Evolutionary conservation across 2,797 vertebrate species (phyloP).

Genomic region (Calcarius lapponicus): DNA sequence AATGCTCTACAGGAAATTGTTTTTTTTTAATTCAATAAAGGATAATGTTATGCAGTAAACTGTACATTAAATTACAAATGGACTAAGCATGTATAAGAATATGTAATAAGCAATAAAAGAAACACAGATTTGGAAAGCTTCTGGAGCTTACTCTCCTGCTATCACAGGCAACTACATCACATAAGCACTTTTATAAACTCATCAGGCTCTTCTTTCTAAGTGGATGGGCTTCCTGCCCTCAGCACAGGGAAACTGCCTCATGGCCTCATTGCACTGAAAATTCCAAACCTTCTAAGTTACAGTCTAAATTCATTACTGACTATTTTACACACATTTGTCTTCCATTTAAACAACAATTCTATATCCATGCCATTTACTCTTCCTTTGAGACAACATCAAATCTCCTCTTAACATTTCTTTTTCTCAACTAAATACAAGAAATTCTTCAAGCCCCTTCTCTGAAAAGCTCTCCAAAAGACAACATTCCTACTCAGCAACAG

Average conservation of each 20-base stretch:
- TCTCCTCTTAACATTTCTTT: background rate
- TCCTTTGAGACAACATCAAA: background rate
- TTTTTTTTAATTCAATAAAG: background rate
- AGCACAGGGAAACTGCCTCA: background rate
- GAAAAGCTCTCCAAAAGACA: background rate
- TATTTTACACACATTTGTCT: background rate
- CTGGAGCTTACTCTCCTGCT: background rate
- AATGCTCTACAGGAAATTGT: background rate
- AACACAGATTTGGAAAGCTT: background rate
- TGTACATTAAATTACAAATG: background rate
- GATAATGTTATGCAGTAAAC: background rate
- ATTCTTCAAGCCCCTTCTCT: background rate
- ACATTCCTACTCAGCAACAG: background rate
- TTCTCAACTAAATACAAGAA: background rate
- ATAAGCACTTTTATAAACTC: background rate
- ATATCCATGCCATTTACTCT: background rate
- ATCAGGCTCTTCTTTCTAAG: background rate
- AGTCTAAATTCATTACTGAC: background rate
- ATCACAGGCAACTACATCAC: background rate
- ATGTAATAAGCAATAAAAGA: background rate
- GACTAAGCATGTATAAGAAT: background rate
- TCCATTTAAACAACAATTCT: background rate
- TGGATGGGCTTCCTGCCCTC: background rate
- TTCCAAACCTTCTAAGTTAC: background rate
- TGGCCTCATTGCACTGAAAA: background rate